These are phyloP conservation scores for Oscheius sp. DNA, from an alignment of 2,888 invertebrate genomes.

Conservation along the genomic window DNA sequence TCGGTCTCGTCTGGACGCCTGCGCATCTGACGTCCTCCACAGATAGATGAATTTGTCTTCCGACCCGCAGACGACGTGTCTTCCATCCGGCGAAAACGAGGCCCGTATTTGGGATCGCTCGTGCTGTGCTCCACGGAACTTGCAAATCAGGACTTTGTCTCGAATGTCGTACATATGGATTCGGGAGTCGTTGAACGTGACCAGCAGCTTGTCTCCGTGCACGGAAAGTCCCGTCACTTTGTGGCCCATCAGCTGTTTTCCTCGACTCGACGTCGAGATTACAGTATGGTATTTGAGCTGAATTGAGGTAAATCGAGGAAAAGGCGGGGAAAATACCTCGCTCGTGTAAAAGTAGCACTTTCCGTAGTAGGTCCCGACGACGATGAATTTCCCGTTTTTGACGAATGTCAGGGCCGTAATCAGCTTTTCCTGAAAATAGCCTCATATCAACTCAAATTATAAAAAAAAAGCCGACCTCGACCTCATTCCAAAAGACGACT, in stretches of 20 bases:
- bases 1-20: slow-evolving; percentile 82
- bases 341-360: slow-evolving; percentile 97
- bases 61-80: slow-evolving; percentile 95
- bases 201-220: slow-evolving; percentile 76
- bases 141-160: slow-evolving; percentile 92
- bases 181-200: slow-evolving; percentile 94
- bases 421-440: slow-evolving; percentile 63
- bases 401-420: slow-evolving; percentile 73
- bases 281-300: slow-evolving; percentile 97
- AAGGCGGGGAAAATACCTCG: slow-evolving; percentile 77
- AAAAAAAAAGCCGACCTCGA: slow-evolving; percentile 34
- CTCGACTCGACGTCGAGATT: slow-evolving; percentile 95
- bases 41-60: slow-evolving; percentile 88
- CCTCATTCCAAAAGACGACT: slow-evolving; percentile 65
- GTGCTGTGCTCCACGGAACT: slow-evolving; percentile 79
- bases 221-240: slow-evolving; percentile 92
- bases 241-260: slow-evolving; percentile 91
- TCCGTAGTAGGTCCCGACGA: slow-evolving; percentile 97
- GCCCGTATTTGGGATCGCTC: slow-evolving; percentile 86
- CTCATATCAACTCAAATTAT: not conserved
- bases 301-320: slow-evolving; percentile 72
- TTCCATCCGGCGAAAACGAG: slow-evolving; percentile 93
- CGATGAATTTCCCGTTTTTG: slow-evolving; percentile 92
- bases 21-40: slow-evolving; percentile 84
- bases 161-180: slow-evolving; percentile 93